Conservation (phyloP, 2,888 invertebrate genomes). For the Eupithecia exiguata region DNA sequence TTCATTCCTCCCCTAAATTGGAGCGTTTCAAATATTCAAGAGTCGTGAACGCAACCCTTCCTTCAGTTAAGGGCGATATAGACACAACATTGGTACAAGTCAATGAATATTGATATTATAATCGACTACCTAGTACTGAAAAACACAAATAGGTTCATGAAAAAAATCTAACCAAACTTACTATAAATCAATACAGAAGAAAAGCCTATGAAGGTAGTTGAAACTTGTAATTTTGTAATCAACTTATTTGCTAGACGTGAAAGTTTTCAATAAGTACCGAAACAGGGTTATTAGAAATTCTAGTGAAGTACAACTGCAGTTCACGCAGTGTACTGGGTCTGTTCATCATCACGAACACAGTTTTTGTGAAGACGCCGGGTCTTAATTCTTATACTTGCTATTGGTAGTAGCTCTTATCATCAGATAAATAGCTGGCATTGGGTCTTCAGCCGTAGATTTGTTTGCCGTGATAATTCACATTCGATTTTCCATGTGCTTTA, state of each 20-base stretch:
- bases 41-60: constrained; percentile 82
- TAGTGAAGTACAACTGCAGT: too few species aligned
- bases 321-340: too few species aligned
- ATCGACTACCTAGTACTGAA: neutral
- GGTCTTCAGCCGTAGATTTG: too few species aligned
- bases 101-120: constrained; percentile 25
- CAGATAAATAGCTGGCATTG: too few species aligned
- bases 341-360: too few species aligned
- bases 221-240: neutral
- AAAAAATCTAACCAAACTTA: neutral
- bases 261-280: too few species aligned
- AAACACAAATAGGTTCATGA: neutral
- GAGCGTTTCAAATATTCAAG: constrained; percentile 82
- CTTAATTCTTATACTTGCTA: too few species aligned
- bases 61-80: constrained; percentile 73
- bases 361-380: too few species aligned
- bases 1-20: constrained; percentile 79
- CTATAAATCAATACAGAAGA: neutral
- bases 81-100: constrained; percentile 53
- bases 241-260: neutral
- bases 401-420: too few species aligned
- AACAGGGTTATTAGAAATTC: too few species aligned
- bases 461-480: too few species aligned
- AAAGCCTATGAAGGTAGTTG: neutral
- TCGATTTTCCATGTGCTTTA: too few species aligned